Conservation (phyloP, 2,113 vertebrate genomes). For the Dermatemys mawii region DNA sequence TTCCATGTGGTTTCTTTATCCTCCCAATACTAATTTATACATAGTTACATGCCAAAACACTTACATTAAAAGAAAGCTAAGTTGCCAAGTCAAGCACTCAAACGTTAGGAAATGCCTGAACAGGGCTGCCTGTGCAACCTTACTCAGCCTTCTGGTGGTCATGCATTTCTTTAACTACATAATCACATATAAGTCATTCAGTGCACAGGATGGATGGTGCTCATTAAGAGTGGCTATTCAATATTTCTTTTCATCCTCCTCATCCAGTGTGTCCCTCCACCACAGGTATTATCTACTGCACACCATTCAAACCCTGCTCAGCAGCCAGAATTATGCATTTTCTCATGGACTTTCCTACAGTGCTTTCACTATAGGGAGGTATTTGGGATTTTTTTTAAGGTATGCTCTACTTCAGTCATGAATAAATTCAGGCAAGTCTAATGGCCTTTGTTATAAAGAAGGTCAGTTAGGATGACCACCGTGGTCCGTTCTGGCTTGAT, state of each 20-base stretch:
- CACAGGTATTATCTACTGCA: neutral
- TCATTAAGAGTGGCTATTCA: neutral
- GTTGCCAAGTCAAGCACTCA: neutral
- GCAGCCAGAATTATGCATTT: neutral
- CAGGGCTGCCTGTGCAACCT: neutral
- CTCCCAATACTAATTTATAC: neutral
- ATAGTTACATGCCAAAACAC: neutral
- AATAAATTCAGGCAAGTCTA: neutral
- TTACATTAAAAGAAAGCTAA: neutral
- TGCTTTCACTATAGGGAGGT: neutral
- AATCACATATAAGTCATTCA: neutral
- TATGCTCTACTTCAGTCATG: neutral
- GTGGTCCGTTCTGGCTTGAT: neutral
- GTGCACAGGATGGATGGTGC: neutral
- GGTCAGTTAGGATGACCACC: neutral
- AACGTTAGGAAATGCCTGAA: neutral
- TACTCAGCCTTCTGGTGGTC: neutral
- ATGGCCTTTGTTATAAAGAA: neutral
- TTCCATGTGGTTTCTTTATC: neutral
- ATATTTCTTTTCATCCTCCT: neutral
- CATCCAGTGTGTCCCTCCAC: neutral
- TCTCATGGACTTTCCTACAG: neutral
- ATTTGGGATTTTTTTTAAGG: neutral
- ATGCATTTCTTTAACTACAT: fast-evolving
- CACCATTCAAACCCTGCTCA: neutral